Conservation (phyloP, 1,140 invertebrate species). For the Aphis gossypii region DNA sequence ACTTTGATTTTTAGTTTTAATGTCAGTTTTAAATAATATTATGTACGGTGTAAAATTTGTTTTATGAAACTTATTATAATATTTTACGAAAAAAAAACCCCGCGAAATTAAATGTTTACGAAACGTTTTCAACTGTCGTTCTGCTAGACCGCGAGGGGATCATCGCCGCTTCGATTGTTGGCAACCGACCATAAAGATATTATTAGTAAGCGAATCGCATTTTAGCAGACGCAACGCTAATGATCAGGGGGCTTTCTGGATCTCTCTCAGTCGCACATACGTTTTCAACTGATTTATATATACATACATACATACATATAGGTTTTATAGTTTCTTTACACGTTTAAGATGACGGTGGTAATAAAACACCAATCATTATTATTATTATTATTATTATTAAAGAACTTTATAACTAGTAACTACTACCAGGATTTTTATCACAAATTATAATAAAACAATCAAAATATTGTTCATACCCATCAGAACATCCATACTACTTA, state of each 20-base stretch:
- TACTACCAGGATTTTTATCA: neutral
- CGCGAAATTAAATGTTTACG: conserved; percentile 15
- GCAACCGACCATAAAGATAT: conserved; percentile 45
- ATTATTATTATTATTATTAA: neutral
- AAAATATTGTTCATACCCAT: neutral
- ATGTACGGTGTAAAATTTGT: neutral
- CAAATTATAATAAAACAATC: neutral
- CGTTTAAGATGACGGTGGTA: neutral
- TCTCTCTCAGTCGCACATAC: neutral
- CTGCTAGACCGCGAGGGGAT: neutral
- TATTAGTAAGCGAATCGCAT: conserved; percentile 38
- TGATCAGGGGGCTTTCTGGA: neutral
- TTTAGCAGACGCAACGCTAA: conserved; percentile 24
- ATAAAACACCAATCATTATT: neutral
- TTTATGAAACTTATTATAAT: neutral
- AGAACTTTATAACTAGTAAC: neutral
- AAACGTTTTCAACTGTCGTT: neutral
- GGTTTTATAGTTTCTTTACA: neutral
- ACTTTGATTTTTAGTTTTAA: neutral
- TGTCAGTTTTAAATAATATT: neutral
- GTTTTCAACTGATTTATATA: neutral
- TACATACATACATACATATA: neutral
- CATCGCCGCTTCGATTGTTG: conserved; percentile 21
- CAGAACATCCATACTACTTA: neutral
- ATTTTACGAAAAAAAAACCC: neutral